Percentiles rank a stretch among this genome's conserved stretches.
Evolutionary conservation across 35 echinoderm and acorn worm species (phyloP).

Genomic region (Lytechinus variegatus): DNA sequence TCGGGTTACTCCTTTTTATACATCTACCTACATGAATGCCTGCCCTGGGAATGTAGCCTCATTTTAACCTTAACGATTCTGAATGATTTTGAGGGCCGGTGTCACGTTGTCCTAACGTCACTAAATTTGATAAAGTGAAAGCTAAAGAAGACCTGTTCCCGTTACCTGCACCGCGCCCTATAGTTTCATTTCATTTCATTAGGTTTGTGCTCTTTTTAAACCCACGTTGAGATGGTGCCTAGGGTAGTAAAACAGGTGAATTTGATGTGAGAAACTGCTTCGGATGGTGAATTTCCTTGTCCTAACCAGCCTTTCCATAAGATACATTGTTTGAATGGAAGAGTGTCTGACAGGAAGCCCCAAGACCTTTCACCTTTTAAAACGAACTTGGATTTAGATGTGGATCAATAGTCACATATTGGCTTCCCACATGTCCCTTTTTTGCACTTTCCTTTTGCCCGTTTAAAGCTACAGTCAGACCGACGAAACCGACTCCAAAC

Average conservation of each 20-base stretch:
- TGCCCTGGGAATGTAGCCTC: too few relatives aligned
- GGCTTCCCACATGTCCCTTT: neutral
- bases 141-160: too few relatives aligned
- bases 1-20: too few relatives aligned
- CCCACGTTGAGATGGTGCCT: neutral
- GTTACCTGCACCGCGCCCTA: too few relatives aligned
- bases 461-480: neutral
- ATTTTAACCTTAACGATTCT: too few relatives aligned
- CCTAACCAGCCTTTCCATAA: neutral
- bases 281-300: neutral
- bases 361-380: neutral
- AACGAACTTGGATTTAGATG: neutral
- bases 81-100: too few relatives aligned
- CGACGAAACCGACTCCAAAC: too few relatives aligned
- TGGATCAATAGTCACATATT: neutral
- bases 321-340: neutral
- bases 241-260: neutral
- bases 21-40: too few relatives aligned
- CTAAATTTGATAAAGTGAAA: too few relatives aligned
- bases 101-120: too few relatives aligned
- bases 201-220: too few relatives aligned
- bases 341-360: neutral
- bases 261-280: neutral
- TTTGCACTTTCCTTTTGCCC: neutral
- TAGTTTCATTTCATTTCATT: too few relatives aligned